phyloP scores from a whole-genome alignment of 2,113 vertebrate genomes.

The Nycticorax nycticorax region DNA sequence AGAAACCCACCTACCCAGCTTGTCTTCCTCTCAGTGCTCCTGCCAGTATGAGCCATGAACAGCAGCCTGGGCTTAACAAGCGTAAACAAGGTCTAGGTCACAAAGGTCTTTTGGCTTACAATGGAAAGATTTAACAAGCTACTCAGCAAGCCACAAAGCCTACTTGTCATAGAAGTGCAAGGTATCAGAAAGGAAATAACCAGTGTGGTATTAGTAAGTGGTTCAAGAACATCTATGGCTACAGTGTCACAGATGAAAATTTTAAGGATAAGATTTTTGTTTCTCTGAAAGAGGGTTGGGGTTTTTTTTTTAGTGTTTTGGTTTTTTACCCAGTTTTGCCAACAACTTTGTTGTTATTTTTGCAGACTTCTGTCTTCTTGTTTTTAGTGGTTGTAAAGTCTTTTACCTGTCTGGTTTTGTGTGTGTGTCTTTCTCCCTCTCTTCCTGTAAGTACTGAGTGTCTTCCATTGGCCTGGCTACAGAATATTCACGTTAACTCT shows the following conservation, averaged over 20 bases:
- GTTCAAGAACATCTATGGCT: not conserved
- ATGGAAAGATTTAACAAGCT: not conserved
- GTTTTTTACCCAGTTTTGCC: not conserved
- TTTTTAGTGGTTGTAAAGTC: constrained; percentile 42
- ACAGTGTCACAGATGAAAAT: not conserved
- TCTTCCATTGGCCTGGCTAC: not conserved
- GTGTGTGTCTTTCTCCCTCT: constrained; percentile 49
- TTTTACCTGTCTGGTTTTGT: constrained; percentile 45
- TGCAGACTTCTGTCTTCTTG: not conserved
- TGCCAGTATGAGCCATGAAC: not conserved
- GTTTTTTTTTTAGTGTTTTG: not conserved
- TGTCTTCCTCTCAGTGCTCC: not conserved
- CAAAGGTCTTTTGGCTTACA: not conserved
- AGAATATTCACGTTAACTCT: not conserved
- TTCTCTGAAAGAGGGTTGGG: not conserved
- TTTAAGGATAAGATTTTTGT: not conserved
- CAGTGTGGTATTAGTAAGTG: not conserved
- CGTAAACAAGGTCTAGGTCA: not conserved
- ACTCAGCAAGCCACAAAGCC: not conserved
- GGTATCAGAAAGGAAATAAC: not conserved
- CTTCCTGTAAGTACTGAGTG: not conserved
- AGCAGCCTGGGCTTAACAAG: not conserved
- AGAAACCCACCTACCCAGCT: not conserved
- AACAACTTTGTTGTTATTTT: not conserved
- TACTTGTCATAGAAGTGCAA: not conserved